A percentile compares a stretch with the other conserved stretches of the same genome.
Evolutionary conservation across 2,797 vertebrate genomes (phyloP).

Genomic region (Rhabdomys pumilio): DNA sequence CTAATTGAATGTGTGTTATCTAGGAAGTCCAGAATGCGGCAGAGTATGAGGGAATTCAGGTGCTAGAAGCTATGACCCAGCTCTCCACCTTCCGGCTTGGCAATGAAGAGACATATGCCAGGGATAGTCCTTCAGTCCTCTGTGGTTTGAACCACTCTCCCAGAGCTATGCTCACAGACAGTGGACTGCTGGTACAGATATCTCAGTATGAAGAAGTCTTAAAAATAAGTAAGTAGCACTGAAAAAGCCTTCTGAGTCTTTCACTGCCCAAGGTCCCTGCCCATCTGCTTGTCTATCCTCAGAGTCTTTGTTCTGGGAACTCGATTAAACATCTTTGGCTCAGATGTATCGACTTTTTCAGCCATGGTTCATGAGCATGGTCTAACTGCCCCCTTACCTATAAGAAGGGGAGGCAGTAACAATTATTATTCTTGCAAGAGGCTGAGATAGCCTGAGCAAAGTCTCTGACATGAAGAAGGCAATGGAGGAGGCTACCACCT

Average conservation of each 20-base stretch:
- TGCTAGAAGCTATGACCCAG: background rate
- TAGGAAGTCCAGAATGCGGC: constrained; percentile 25
- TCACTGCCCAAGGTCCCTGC: background rate
- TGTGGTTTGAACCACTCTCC: background rate
- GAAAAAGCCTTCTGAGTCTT: background rate
- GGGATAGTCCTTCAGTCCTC: background rate
- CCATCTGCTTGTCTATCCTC: background rate
- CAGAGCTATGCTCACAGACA: background rate
- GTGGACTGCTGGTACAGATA: background rate
- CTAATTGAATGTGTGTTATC: background rate
- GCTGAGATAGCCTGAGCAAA: rapidly evolving
- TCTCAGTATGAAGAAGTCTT: background rate
- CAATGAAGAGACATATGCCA: too few relatives aligned
- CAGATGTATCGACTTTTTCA: background rate
- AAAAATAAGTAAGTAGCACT: background rate
- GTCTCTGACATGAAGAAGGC: background rate
- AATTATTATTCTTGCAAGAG: too few relatives aligned
- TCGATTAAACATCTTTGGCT: background rate
- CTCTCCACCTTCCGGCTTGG: background rate
- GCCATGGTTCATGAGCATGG: rapidly evolving
- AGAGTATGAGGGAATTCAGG: background rate
- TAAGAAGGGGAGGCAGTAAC: too few relatives aligned
- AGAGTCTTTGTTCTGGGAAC: background rate
- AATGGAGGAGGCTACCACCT: background rate
- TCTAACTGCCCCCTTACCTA: too few relatives aligned